These are phyloP conservation scores for Trichogramma pretiosum DNA, from an alignment of 1,140 invertebrate species.

Conservation along the genomic window DNA sequence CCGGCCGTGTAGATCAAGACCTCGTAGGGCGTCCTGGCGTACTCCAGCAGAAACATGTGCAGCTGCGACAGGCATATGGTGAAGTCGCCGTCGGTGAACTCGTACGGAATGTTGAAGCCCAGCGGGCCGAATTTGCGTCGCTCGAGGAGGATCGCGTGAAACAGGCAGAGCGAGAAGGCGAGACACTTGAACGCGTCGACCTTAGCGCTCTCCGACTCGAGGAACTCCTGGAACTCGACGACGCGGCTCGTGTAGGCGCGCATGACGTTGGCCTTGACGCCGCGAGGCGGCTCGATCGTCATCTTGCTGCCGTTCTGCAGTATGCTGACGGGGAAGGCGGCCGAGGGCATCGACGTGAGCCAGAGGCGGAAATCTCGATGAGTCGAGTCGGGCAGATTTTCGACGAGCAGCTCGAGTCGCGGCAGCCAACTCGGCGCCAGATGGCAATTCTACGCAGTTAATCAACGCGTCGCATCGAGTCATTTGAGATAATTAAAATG, in stretches of 20 bases:
- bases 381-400: constrained; percentile 46
- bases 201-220: constrained; percentile 45
- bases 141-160: constrained; percentile 62
- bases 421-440: constrained; percentile 67
- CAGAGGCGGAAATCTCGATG: constrained; percentile 61
- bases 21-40: constrained; percentile 56
- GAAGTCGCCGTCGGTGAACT: constrained; percentile 68
- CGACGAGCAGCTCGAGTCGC: constrained; percentile 47
- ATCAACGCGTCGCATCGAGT: too few species aligned
- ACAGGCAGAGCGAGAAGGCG: constrained; percentile 61
- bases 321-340: constrained; percentile 57
- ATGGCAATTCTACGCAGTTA: constrained; percentile 60
- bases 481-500: too few species aligned
- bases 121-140: constrained; percentile 63
- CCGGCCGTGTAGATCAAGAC: constrained; percentile 61
- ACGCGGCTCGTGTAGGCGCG: constrained; percentile 51
- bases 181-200: constrained; percentile 54
- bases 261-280: constrained; percentile 57
- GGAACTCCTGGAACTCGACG: constrained; percentile 47
- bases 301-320: constrained; percentile 65
- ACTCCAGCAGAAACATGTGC: constrained; percentile 58
- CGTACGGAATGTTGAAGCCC: constrained; percentile 69
- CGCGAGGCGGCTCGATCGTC: constrained; percentile 63
- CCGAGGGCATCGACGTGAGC: constrained; percentile 62
- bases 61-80: constrained; percentile 63